Conservation (phyloP, 2,797 vertebrate genomes). For the Mormyrops boulengeri region DNA sequence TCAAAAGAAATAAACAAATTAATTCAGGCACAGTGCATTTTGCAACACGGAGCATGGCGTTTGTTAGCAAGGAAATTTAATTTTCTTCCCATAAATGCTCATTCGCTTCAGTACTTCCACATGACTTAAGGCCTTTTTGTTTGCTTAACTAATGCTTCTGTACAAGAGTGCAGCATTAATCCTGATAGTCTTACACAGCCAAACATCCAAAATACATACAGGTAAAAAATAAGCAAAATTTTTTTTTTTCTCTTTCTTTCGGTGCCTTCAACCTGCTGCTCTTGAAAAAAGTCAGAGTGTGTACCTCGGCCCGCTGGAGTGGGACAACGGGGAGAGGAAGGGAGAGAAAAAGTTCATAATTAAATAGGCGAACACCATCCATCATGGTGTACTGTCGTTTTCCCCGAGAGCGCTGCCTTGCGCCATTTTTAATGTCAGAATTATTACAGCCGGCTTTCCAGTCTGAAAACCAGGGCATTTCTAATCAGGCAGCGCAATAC, state of each 20-base stretch:
- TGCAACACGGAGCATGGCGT: not conserved
- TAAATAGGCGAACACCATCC: constrained; percentile 28
- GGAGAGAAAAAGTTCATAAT: constrained; percentile 19
- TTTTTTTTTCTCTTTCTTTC: not conserved
- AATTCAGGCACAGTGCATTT: not conserved
- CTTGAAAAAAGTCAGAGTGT: constrained; percentile 4
- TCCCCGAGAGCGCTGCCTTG: constrained; percentile 26
- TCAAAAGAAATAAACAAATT: not conserved
- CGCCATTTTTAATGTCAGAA: constrained; percentile 7
- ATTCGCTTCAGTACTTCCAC: constrained; percentile 32
- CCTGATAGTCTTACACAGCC: not conserved
- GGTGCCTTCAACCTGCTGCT: constrained; percentile 17
- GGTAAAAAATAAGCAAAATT: not conserved
- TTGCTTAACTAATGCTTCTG: constrained; percentile 9
- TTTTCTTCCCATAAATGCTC: constrained; percentile 31
- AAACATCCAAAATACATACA: not conserved
- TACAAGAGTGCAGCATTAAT: constrained; percentile 23
- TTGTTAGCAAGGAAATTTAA: constrained; percentile 22
- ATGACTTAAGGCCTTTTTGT: constrained; percentile 18
- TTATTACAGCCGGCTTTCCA: not conserved
- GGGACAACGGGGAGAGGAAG: constrained; percentile 18
- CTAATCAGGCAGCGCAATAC: constrained; percentile 2
- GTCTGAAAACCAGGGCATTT: not conserved
- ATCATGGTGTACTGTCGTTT: constrained; percentile 42
- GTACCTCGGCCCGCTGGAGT: constrained; percentile 9